Base-by-base conservation (phyloP, 2,113 vertebrate species). In the Toxotes jaculatrix region DNA sequence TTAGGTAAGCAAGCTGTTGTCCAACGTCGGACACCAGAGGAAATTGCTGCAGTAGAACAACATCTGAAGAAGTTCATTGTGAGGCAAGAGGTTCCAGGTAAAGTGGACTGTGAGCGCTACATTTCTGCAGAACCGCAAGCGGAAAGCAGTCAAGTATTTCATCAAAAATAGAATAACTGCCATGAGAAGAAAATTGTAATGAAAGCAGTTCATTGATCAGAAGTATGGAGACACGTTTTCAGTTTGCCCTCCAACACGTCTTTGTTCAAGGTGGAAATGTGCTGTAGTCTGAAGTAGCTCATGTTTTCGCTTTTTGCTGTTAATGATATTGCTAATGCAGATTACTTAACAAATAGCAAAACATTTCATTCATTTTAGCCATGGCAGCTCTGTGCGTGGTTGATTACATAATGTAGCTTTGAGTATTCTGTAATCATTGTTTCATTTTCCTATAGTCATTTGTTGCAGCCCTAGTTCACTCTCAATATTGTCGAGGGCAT, bases 61-160 rank as follows among this genome's bases (percentile, higher is more conserved):
- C 69, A 72, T 45, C 42, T 59, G 21, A 72, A 16, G 55, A 72
- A 13, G 5, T 59, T 19, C 23, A 49, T 74, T 1, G 27, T 61
- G 23, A 74, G 38, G 21, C 19, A 36, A 21, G 40, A 74, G 11
- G 71, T 74, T 36, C 71, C 71, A 34, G 71, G 71, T 61, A 74
- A 61, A 59, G 14, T 4, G 7, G 71, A 61, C 23, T 74, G 56
- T 74, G 16, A 61, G 42, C 16, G 57, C 27, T 74, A 56, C 17
- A 74, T 74, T 61, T 17, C 23, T 74, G 56, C 71, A 61, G 71
- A 74, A 57, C 71, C 71, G 0, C 40, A 74, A 74, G 71, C 57
- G 71, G 71, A 74, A 61, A 74, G 56, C 57, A 34, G 71, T 74
- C 2, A 74, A 74, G 36, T 74, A 74, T 32, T 74, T 34, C 5